A percentile compares a stretch with the other conserved stretches of the same genome.
Conservation (phyloP, 2,797 vertebrate genomes). For the Crocidura indochinensis region DNA sequence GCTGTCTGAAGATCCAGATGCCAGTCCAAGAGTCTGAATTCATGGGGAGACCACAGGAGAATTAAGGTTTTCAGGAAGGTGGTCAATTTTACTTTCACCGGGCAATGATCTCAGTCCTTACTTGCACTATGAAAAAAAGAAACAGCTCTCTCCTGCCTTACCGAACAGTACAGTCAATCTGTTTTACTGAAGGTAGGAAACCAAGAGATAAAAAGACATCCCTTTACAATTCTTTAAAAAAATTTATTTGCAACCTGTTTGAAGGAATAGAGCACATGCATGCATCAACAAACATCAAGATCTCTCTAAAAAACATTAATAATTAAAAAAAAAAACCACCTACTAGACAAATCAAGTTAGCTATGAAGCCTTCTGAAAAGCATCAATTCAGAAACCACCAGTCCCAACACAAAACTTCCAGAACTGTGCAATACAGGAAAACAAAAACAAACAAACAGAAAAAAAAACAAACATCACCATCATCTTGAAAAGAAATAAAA, state of each 20-base stretch:
- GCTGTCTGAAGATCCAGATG: constrained; percentile 37
- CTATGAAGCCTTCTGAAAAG: constrained; percentile 37
- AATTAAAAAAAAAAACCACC: neutral
- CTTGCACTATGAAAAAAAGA: constrained; percentile 30
- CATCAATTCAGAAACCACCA: constrained; percentile 66
- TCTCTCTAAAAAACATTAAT: neutral
- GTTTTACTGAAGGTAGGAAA: constrained; percentile 69
- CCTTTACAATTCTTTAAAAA: constrained; percentile 46
- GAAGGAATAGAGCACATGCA: neutral
- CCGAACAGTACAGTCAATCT: constrained; percentile 44
- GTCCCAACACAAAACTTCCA: constrained; percentile 60
- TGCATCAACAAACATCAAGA: constrained; percentile 7
- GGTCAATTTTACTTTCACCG: constrained; percentile 67
- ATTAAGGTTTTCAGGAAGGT: constrained; percentile 63
- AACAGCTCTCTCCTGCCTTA: constrained; percentile 69
- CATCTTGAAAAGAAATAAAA: constrained; percentile 34
- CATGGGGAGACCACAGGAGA: constrained; percentile 59
- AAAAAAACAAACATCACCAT: neutral
- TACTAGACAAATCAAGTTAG: constrained; percentile 13
- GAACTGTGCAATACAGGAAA: constrained; percentile 49
- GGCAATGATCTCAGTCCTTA: constrained; percentile 22
- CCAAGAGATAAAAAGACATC: constrained; percentile 71
- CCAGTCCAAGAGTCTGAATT: constrained; percentile 42
- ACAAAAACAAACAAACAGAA: too few species aligned
- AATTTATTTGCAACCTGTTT: constrained; percentile 62